A percentile compares a stretch with the other conserved stretches of the same genome.
phyloP scores from a whole-genome alignment of 2,113 vertebrate genomes.

The Martes martes region DNA sequence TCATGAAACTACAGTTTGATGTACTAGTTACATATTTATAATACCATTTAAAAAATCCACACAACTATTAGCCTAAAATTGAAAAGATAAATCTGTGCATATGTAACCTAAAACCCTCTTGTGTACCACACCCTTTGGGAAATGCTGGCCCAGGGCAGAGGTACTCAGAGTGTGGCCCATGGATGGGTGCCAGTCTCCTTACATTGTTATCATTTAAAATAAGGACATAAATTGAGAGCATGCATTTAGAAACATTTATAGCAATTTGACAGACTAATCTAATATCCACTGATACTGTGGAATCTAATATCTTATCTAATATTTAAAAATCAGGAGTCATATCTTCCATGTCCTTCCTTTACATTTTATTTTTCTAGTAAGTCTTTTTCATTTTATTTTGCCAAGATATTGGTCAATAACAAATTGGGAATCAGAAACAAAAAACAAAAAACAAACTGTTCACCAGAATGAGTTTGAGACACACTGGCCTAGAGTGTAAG shows the following conservation, averaged over 20 bases:
- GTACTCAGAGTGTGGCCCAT: not conserved
- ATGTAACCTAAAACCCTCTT: not conserved
- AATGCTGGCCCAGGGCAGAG: conserved; percentile 4
- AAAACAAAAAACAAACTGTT: not conserved
- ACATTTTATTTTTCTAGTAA: not conserved
- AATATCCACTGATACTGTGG: not conserved
- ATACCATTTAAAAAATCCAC: conserved; percentile 8
- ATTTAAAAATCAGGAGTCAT: not conserved
- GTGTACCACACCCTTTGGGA: not conserved
- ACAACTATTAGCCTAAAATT: conserved; percentile 8
- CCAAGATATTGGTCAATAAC: not conserved
- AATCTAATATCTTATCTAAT: not conserved
- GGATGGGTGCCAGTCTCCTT: not conserved
- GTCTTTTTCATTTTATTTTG: conserved; percentile 16
- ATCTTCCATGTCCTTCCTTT: not conserved
- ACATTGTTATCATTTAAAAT: not conserved
- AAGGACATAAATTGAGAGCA: not conserved
- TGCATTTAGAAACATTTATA: not conserved
- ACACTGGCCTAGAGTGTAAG: not conserved
- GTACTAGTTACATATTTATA: conserved; percentile 24
- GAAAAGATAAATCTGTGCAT: not conserved
- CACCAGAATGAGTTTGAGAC: not conserved
- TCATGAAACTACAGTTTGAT: not conserved
- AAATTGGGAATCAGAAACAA: not conserved
- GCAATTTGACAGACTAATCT: not conserved